A percentile compares a stretch with the other conserved stretches of the same genome.
Conservation (phyloP, 2,888 invertebrate genomes). For the Ormia ochracea region DNA sequence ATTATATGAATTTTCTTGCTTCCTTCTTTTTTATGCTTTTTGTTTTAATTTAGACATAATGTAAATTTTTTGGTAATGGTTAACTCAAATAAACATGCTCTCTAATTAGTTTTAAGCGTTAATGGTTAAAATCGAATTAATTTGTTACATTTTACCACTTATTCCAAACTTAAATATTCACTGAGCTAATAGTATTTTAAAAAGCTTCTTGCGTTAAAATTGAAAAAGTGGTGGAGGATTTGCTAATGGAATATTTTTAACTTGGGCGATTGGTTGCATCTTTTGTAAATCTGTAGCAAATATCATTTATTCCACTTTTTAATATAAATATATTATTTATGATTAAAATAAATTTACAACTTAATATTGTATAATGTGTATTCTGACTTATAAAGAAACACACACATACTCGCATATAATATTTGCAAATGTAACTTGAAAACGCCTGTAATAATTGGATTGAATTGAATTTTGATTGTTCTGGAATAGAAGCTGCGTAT, state of each 20-base stretch:
- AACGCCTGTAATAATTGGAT: neutral
- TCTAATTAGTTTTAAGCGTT: neutral
- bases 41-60: conserved; percentile 21
- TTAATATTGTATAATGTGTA: conserved; percentile 19
- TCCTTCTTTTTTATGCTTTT: conserved; percentile 22
- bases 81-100: neutral
- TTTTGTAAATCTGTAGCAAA: conserved; percentile 1
- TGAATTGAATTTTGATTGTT: conserved; percentile 17
- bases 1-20: neutral
- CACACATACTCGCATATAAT: conserved; percentile 36
- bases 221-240: neutral
- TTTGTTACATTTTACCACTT: conserved; percentile 5
- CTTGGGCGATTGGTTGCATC: conserved; percentile 11
- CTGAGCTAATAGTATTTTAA: conserved; percentile 8
- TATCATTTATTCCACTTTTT: neutral
- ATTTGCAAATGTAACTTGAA: neutral
- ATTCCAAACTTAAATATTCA: neutral
- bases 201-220: conserved; percentile 17
- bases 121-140: neutral
- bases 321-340: neutral
- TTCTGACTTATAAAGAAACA: conserved; percentile 55
- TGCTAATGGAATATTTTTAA: conserved; percentile 17
- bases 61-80: conserved; percentile 19
- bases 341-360: neutral
- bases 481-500: neutral